These are phyloP conservation scores for Paratrypauchen microcephalus DNA, from an alignment of 2,797 vertebrate species.

Conservation along the genomic window DNA sequence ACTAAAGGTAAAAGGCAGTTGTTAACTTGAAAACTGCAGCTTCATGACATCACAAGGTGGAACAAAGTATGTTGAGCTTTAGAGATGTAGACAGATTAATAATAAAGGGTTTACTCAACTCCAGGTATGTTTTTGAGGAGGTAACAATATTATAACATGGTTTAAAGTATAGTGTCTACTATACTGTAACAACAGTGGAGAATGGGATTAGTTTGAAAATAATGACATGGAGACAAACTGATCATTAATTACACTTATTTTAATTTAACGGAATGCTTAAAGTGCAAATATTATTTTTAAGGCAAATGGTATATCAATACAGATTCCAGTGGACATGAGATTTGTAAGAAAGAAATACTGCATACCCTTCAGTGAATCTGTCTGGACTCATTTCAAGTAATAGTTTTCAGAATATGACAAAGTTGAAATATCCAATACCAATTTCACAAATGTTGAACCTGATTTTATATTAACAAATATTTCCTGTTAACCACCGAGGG, in stretches of 20 bases:
- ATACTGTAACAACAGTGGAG: not conserved
- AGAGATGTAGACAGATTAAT: too few species aligned
- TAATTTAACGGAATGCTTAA: not conserved
- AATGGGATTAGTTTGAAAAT: not conserved
- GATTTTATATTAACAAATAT: too few species aligned
- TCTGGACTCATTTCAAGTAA: not conserved
- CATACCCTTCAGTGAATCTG: not conserved
- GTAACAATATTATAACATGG: too few species aligned
- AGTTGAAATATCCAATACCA: too few species aligned
- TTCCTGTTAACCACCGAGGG: not conserved
- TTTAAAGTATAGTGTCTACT: not conserved
- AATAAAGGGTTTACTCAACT: too few species aligned
- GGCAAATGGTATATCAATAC: not conserved
- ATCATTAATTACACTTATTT: not conserved
- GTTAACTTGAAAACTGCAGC: too few species aligned
- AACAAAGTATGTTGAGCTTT: too few species aligned
- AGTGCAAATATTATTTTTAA: not conserved
- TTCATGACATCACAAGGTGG: too few species aligned
- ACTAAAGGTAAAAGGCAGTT: too few species aligned
- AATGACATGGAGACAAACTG: not conserved
- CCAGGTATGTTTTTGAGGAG: too few species aligned
- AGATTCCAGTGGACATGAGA: not conserved
- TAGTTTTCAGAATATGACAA: too few species aligned
- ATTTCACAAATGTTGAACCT: too few species aligned
- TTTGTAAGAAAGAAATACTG: not conserved